Evolutionary conservation across 2,797 vertebrate genomes (phyloP).

Genomic region (Sebastes kiyomatsui): DNA sequence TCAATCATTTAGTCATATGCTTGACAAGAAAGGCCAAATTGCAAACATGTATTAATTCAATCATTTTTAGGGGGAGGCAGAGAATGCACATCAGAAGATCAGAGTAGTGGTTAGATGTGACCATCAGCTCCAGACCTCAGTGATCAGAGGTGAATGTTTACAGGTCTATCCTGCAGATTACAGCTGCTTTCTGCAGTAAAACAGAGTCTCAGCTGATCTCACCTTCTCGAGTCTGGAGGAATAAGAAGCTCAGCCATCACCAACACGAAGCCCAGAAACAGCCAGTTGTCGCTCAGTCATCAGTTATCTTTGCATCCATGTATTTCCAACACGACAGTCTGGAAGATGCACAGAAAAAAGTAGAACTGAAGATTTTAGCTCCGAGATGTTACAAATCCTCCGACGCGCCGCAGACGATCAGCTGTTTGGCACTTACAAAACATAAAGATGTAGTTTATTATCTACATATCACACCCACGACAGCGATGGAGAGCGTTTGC

Average conservation of each 20-base stretch:
- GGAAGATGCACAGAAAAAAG: not conserved
- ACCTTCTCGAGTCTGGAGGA: conserved; percentile 57
- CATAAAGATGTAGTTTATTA: not conserved
- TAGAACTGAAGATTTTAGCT: not conserved
- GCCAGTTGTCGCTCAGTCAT: not conserved
- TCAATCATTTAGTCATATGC: not conserved
- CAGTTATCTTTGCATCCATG: conserved; percentile 15
- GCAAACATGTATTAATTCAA: not conserved
- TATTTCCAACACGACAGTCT: not conserved
- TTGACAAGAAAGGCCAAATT: not conserved
- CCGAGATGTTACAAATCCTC: not conserved
- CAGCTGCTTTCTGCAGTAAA: not conserved
- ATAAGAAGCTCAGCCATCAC: conserved; percentile 63
- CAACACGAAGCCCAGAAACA: not conserved
- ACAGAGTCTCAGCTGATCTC: not conserved
- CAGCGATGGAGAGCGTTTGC: not conserved
- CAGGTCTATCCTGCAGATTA: rapidly evolving
- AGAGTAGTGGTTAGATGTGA: not conserved
- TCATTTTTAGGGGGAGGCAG: not conserved
- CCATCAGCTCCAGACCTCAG: not conserved
- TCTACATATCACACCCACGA: not conserved
- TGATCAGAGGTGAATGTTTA: not conserved
- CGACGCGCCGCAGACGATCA: no score
- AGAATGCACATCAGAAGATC: not conserved
- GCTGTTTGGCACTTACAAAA: not conserved